Conservation (phyloP, 2,888 invertebrate species). For the Sesia bembeciformis region DNA sequence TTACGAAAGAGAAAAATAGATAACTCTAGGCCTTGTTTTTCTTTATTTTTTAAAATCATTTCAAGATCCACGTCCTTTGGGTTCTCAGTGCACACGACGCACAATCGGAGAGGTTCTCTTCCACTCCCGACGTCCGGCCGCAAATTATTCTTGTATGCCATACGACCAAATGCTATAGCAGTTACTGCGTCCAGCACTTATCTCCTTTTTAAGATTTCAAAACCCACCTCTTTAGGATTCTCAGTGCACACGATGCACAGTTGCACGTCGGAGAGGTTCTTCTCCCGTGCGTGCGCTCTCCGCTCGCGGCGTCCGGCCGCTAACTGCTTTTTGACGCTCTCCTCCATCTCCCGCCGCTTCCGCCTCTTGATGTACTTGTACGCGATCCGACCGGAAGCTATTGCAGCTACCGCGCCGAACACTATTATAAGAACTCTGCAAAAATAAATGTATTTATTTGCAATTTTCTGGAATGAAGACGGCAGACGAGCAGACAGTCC, state of each 20-base stretch:
- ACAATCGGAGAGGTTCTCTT: no score
- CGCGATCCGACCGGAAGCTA: conserved; percentile 65
- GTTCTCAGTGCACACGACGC: conserved; percentile 90
- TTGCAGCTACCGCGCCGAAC: conserved; percentile 70
- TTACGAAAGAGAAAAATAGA: no score
- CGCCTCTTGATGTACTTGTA: conserved; percentile 66
- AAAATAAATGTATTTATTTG: conserved; percentile 2
- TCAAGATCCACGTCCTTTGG: conserved; percentile 87
- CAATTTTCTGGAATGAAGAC: background rate
- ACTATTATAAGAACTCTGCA: conserved; percentile 69
- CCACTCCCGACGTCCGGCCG: conserved; percentile 78
- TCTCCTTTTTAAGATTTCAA: no score
- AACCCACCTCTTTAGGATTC: conserved; percentile 84
- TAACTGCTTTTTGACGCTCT: conserved; percentile 74
- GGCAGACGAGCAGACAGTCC: no score
- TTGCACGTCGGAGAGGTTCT: conserved; percentile 77
- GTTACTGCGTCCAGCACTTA: conserved; percentile 73
- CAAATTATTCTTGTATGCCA: conserved; percentile 66
- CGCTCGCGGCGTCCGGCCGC: conserved; percentile 79
- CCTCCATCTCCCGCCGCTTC: conserved; percentile 70
- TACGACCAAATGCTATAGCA: conserved; percentile 62
- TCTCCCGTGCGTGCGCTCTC: conserved; percentile 77
- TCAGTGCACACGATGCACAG: conserved; percentile 89
- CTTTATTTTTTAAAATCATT: no score
- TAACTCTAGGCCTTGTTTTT: no score